These are phyloP conservation scores for Microplitis mediator DNA, from an alignment of 1,140 invertebrate genomes.

Conservation along the genomic window DNA sequence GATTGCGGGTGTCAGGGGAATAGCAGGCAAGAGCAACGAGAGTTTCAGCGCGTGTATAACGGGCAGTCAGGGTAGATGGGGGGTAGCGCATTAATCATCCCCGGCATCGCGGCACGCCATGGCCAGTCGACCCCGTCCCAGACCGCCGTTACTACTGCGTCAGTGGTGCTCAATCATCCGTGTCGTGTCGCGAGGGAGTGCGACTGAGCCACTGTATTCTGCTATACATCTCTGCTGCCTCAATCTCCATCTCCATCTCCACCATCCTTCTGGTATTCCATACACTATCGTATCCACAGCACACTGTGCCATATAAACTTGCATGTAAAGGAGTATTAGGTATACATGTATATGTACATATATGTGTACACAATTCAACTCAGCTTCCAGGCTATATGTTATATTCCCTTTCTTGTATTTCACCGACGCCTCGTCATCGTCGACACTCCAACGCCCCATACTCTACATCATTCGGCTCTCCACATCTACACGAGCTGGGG, in stretches of 20 bases:
- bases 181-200: slow-evolving; percentile 36
- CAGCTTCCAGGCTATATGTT: no score
- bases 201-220: slow-evolving; percentile 10
- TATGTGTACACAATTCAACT: no score
- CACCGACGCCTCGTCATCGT: slow-evolving; percentile 22
- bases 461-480: slow-evolving; percentile 8
- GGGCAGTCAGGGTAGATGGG: slow-evolving; percentile 20
- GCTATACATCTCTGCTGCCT: slow-evolving; percentile 19
- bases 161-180: slow-evolving; percentile 40
- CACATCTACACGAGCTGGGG: no score
- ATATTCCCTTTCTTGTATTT: no score
- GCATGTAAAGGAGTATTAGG: no score
- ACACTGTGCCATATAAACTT: no score
- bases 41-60: slow-evolving; percentile 16
- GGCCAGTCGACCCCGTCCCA: slow-evolving; percentile 44
- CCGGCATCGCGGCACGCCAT: slow-evolving; percentile 41
- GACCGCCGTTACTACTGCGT: slow-evolving; percentile 39
- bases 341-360: no score
- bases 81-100: slow-evolving; percentile 48
- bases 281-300: no score
- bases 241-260: slow-evolving; percentile 10
- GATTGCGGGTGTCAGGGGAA: neutral
- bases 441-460: slow-evolving; percentile 12
- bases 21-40: neutral
- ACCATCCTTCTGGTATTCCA: neutral